Base-by-base conservation (phyloP, 2,113 vertebrate species). In the Mobula birostris region DNA sequence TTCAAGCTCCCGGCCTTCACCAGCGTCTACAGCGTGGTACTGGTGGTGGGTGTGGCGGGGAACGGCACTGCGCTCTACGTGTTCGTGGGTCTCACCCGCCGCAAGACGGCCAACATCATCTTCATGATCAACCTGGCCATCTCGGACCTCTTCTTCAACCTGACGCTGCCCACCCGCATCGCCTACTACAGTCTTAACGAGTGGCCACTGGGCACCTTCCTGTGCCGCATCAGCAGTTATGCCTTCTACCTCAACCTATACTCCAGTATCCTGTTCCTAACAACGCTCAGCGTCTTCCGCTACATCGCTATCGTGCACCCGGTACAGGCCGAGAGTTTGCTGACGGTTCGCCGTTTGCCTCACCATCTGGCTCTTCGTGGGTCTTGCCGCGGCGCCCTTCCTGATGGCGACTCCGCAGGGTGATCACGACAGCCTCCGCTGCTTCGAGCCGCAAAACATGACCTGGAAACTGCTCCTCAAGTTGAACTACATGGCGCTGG, bases 231-330 rank as follows among this genome's bases (percentile, higher is more conserved):
- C 88, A 97, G 96, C 14, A 94, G 96, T 19, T 97, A 80, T 56
- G 95, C 95, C 88, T 97, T 97, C 94, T 97, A 97, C 68, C 24
- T 97, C 24, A 97, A 97, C 94, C 96, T 97, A 68, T 97, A 97
- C 95, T 96, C 96, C 70, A 97, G 97, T 93, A 96, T 97, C 94
- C 95, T 97, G 94, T 96, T 97, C 95, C 96, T 97, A 58, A 97
- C 96, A 0, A 95, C 96, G 0, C 96, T 97, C 32, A 97, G 97
- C 17, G 0, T 96, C 32, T 95, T 97, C 68, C 96, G 97, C 7
- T 97, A 96, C 95, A 7, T 97, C 0, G 96, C 96, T 0, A 95
- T 97, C 36, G 29, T 95, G 15, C 61, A 94, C 58, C 96, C 97
- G 0, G 85, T 96, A 0, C 94, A 2, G 0, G 95, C 95, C 93